phyloP scores from a whole-genome alignment of 2,113 vertebrate genomes.

The Semicossyphus pulcher region DNA sequence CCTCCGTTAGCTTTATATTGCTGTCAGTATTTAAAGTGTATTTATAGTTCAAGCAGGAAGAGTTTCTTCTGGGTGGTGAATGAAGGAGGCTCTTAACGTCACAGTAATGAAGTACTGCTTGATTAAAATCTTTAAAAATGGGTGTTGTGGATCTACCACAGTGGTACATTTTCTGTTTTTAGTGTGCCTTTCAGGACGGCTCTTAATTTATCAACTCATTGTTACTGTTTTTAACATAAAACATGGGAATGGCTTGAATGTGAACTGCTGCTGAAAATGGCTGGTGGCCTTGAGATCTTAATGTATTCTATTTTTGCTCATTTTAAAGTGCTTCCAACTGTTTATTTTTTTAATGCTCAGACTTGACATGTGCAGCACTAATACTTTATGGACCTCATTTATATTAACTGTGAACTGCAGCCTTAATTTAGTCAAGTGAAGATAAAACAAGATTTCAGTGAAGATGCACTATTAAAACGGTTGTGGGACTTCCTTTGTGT shows the following conservation, averaged over 20 bases:
- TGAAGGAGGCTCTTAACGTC: background rate
- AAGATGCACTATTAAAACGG: constrained; percentile 7
- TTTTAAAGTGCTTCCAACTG: constrained; percentile 8
- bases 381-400: constrained; percentile 15
- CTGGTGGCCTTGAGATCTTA: constrained; percentile 41
- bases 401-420: constrained; percentile 39
- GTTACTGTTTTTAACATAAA: constrained; percentile 33
- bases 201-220: constrained; percentile 12
- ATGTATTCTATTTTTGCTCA: constrained; percentile 21
- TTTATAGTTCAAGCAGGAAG: constrained; percentile 21
- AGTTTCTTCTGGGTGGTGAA: background rate
- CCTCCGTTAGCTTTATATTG: background rate
- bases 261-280: constrained; percentile 51
- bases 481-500: background rate
- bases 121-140: background rate
- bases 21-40: constrained; percentile 13
- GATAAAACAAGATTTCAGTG: background rate
- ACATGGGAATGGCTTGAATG: constrained; percentile 52
- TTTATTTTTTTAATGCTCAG: background rate
- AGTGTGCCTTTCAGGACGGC: constrained; percentile 11
- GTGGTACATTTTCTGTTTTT: constrained; percentile 14
- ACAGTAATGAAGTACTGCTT: background rate
- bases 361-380: constrained; percentile 18
- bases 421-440: constrained; percentile 4
- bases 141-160: background rate